phyloP scores from a whole-genome alignment of 2,113 vertebrate genomes.

The Marmota flaviventris region DNA sequence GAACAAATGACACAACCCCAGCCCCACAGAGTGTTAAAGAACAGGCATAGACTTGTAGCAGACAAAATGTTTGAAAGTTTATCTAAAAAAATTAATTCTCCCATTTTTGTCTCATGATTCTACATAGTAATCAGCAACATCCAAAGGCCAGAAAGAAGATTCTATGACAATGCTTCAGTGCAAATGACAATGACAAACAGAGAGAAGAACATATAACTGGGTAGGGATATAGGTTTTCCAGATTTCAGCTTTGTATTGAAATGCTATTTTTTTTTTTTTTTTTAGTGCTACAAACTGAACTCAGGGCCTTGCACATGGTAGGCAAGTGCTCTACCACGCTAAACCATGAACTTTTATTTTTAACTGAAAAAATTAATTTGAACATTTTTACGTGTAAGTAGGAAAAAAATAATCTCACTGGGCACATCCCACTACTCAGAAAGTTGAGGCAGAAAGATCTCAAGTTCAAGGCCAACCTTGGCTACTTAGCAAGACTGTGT shows the following conservation, averaged over 20 bases:
- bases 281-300: not conserved
- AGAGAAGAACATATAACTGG: not conserved
- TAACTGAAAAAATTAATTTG: not conserved
- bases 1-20: slow-evolving; percentile 24
- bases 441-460: too few species aligned
- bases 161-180: not conserved
- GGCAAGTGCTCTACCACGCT: not conserved
- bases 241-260: not conserved
- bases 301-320: not conserved
- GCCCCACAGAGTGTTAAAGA: not conserved
- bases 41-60: not conserved
- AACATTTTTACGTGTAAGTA: not conserved
- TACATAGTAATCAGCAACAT: not conserved
- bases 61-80: not conserved
- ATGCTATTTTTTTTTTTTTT: not conserved
- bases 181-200: not conserved
- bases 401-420: not conserved
- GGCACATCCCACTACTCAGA: too few species aligned
- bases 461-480: too few species aligned
- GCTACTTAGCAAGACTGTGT: too few species aligned
- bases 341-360: not conserved
- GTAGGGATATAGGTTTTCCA: not conserved
- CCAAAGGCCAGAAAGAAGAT: not conserved
- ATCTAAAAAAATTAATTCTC: not conserved
- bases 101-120: not conserved